A percentile compares a stretch with the other conserved stretches of the same genome.
These are phyloP conservation scores for Acropternis orthonyx DNA, from an alignment of 2,797 vertebrate species.

Conservation along the genomic window DNA sequence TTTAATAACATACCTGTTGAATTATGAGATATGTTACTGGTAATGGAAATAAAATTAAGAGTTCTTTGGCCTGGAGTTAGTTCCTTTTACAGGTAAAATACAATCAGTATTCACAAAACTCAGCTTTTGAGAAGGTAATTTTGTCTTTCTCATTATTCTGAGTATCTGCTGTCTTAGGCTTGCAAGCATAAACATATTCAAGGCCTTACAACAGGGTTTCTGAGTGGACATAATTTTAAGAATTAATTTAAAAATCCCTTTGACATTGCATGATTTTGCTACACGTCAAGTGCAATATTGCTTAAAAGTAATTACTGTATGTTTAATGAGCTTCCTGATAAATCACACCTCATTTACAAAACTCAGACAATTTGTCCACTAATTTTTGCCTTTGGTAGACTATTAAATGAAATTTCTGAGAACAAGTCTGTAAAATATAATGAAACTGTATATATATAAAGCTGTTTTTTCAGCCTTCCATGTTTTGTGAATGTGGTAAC, in stretches of 20 bases:
- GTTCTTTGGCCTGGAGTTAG: not conserved
- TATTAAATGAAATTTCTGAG: not conserved
- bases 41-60: not conserved
- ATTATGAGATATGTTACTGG: not conserved
- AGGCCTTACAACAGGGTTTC: not conserved
- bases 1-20: not conserved
- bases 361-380: not conserved
- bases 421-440: not conserved
- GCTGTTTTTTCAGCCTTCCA: not conserved
- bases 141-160: not conserved
- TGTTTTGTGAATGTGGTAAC: not conserved
- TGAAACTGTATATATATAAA: not conserved
- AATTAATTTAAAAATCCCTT: not conserved
- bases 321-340: not conserved
- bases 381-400: not conserved
- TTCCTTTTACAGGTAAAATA: not conserved
- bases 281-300: not conserved
- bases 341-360: not conserved
- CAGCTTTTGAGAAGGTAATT: not conserved
- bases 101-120: not conserved
- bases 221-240: not conserved
- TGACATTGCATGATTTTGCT: not conserved
- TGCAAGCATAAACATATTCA: not conserved
- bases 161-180: not conserved
- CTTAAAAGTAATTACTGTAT: not conserved